Conservation (phyloP, 2,113 vertebrate species). For the Thomomys bottae region DNA sequence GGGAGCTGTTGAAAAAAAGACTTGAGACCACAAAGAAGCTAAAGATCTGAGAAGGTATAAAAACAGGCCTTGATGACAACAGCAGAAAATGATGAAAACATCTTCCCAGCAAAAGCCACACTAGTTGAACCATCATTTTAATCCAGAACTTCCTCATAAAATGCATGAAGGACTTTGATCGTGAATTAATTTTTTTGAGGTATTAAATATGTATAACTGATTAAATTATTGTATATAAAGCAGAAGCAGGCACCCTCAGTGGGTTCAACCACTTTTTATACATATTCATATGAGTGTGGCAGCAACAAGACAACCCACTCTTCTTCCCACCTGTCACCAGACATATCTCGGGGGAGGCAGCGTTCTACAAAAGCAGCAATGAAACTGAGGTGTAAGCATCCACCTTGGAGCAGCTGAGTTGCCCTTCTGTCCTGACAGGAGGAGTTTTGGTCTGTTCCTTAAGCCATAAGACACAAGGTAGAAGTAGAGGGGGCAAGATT, state of each 20-base stretch:
- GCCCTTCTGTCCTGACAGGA: slow-evolving; percentile 74
- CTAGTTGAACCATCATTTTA: slow-evolving; percentile 84
- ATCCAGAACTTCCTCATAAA: slow-evolving; percentile 89
- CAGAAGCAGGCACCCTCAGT: slow-evolving; percentile 85
- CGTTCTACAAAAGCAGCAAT: slow-evolving; percentile 86
- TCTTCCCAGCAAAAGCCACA: slow-evolving; percentile 81
- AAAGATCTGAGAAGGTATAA: slow-evolving; percentile 90
- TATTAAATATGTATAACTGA: slow-evolving; percentile 87
- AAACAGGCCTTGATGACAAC: slow-evolving; percentile 57
- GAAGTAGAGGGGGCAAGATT: slow-evolving; percentile 49
- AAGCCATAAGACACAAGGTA: slow-evolving; percentile 79
- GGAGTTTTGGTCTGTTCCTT: slow-evolving; percentile 78
- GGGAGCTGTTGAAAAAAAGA: slow-evolving; percentile 96
- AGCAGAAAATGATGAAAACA: slow-evolving; percentile 71
- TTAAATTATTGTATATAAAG: slow-evolving; percentile 98
- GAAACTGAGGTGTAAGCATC: slow-evolving; percentile 84
- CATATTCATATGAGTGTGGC: slow-evolving; percentile 85
- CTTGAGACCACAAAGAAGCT: slow-evolving; percentile 94
- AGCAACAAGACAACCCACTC: slow-evolving; percentile 79
- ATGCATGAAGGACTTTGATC: slow-evolving; percentile 92
- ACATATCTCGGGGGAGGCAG: slow-evolving; percentile 66
- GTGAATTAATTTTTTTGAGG: slow-evolving; percentile 87
- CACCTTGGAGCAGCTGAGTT: slow-evolving; percentile 80
- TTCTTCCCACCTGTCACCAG: slow-evolving; percentile 81
- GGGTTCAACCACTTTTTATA: slow-evolving; percentile 90